These are phyloP conservation scores for Telmatochromis sp. DNA, from an alignment of 2,113 vertebrate genomes.

Conservation along the genomic window DNA sequence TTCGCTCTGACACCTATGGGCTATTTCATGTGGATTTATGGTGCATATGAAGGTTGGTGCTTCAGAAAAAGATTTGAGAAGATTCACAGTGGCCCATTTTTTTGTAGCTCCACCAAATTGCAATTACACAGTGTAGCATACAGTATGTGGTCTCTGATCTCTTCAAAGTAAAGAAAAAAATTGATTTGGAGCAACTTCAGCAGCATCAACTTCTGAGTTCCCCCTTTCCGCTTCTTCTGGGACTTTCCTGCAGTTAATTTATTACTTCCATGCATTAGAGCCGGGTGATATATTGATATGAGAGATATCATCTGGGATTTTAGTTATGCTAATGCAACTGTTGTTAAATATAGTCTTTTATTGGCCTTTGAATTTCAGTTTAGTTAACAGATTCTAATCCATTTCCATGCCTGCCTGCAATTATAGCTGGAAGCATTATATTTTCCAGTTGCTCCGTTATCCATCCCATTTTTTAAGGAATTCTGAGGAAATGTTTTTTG, in stretches of 20 bases:
- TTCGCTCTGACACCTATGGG: constrained; percentile 9
- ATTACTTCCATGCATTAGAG: not conserved
- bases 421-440: not conserved
- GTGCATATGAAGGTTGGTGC: constrained; percentile 31
- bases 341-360: not conserved
- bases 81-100: constrained; percentile 40
- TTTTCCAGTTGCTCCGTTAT: not conserved
- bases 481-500: not conserved
- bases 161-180: constrained; percentile 27
- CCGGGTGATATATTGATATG: not conserved
- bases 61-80: constrained; percentile 33
- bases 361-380: not conserved
- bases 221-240: not conserved
- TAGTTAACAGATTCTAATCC: not conserved
- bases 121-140: constrained; percentile 24
- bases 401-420: not conserved
- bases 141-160: constrained; percentile 32
- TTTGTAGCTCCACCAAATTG: constrained; percentile 30
- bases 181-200: constrained; percentile 9
- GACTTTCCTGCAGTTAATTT: not conserved
- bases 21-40: constrained; percentile 46
- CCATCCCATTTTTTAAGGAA: not conserved
- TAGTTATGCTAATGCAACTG: not conserved
- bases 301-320: not conserved
- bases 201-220: not conserved